Evolutionary conservation across 1,140 invertebrate genomes (phyloP).

Genomic region (Rhynchophorus ferrugineus): DNA sequence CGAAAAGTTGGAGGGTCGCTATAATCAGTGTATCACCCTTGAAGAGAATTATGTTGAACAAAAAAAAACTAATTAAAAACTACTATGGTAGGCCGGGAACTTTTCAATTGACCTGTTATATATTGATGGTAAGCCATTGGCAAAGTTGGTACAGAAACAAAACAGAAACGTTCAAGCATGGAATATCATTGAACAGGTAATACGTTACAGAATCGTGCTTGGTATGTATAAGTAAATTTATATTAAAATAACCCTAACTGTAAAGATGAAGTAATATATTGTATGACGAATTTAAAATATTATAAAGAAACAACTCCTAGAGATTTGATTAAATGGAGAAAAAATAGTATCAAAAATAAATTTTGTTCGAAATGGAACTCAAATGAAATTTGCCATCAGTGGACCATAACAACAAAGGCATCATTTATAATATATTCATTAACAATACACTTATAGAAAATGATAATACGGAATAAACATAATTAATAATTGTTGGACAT

Average conservation of each 20-base stretch:
- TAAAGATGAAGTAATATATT: too few relatives aligned
- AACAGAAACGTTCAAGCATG: conserved; percentile 54
- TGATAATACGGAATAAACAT: conserved; percentile 19
- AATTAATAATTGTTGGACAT: too few relatives aligned
- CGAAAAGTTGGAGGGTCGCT: too few relatives aligned
- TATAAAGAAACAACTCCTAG: conserved; percentile 67
- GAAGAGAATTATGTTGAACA: too few relatives aligned
- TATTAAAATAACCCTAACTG: background rate
- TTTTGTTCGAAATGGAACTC: conserved; percentile 72
- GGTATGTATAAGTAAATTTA: conserved; percentile 44
- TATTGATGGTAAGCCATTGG: conserved; percentile 67
- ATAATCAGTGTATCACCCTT: too few relatives aligned
- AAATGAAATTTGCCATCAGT: conserved; percentile 59
- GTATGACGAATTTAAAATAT: too few relatives aligned
- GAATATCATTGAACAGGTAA: conserved; percentile 36
- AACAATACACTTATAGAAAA: conserved; percentile 38
- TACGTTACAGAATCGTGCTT: conserved; percentile 58
- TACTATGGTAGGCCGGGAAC: too few relatives aligned
- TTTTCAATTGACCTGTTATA: too few relatives aligned
- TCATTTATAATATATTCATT: conserved; percentile 46
- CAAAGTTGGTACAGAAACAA: conserved; percentile 71
- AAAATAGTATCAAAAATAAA: conserved; percentile 61
- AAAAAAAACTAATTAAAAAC: too few relatives aligned
- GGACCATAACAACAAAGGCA: conserved; percentile 46
- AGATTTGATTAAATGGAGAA: conserved; percentile 70